Conservation (phyloP, 2,113 vertebrate genomes). For the Diphyllodes magnificus region DNA sequence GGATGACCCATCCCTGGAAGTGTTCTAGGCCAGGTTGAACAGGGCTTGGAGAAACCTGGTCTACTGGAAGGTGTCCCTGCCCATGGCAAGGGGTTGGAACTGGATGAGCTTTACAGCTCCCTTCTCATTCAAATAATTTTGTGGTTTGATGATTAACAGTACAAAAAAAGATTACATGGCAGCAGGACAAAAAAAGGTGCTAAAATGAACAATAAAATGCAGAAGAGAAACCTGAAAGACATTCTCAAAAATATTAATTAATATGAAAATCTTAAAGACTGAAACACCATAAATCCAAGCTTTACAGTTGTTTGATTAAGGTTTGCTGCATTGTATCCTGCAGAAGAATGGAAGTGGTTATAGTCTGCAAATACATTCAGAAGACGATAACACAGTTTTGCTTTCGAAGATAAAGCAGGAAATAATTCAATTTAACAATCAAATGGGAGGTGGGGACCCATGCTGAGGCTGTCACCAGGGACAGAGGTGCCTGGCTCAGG, state of each 20-base stretch:
- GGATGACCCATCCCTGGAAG: not conserved
- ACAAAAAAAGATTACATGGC: not conserved
- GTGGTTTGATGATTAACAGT: not conserved
- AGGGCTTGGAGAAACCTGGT: not conserved
- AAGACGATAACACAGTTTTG: conserved; percentile 48
- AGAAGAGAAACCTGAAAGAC: conserved; percentile 30
- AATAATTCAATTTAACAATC: conserved; percentile 63
- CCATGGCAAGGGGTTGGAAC: not conserved
- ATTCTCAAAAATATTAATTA: conserved; percentile 59
- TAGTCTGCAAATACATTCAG: conserved; percentile 49
- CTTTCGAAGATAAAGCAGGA: conserved; percentile 53
- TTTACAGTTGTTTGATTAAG: conserved; percentile 31
- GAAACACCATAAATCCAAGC: conserved; percentile 25
- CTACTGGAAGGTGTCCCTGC: not conserved
- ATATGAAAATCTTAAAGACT: conserved; percentile 39
- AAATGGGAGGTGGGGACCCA: not conserved
- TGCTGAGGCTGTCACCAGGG: not conserved
- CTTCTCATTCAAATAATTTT: not conserved
- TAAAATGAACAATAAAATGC: conserved; percentile 35
- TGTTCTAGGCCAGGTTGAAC: not conserved
- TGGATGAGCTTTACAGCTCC: not conserved
- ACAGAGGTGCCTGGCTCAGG: accelerated
- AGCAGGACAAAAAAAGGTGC: not conserved
- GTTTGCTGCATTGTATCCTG: not conserved
- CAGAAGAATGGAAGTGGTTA: conserved; percentile 35